Evolutionary conservation across 2,797 vertebrate genomes (phyloP), one percentile per base, ranked within the genome.

Genomic region (Megaceryle alcyon): DNA sequence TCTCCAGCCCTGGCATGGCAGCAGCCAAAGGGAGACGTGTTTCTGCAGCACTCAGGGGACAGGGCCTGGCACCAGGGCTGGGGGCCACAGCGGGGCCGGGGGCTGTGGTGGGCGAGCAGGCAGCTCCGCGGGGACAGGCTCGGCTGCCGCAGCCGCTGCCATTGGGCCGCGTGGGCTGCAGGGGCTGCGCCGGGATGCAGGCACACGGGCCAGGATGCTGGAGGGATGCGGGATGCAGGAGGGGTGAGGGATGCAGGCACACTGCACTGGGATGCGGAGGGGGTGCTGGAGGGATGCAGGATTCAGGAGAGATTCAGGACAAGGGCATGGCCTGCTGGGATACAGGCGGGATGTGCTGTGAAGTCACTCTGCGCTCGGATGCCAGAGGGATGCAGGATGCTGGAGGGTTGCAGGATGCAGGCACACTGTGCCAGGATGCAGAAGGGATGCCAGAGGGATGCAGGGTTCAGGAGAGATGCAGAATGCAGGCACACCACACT

Each of bases 101-200:
- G 88, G 80, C 86, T 72, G 89, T 37, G 77, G 43, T 56, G 80
- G 88, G 95, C 10, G 61, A 86, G 88, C 60, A 69, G 33, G 25
- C 10, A 9, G 90, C 93, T 93, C 82, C 8, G 10, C 20, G 3
- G 68, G 82, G 95, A 93, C 44, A 71, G 89, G 93, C 87, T 53
- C 17, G 7, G 66, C 61, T 72, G 96, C 79, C 64, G 85, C 95
- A 85, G 94, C 90, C 11, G 23, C 96, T 92, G 95, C 94, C 86
- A 96, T 94, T 96, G 97, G 97, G 88, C 63, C 9, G 76, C 39
- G 53, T 88, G 82, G 72, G 90, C 96, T 93, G 91, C 95, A 95
- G 92, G 89, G 94, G 83, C 94, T 92, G 83, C 63, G 29, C 71
- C 21, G 57, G 51, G 56, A 35, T 73, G 70, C 8, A 18, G 37